Evolutionary conservation across 2,113 vertebrate genomes (phyloP).

Genomic region (Cnemophilus loriae): DNA sequence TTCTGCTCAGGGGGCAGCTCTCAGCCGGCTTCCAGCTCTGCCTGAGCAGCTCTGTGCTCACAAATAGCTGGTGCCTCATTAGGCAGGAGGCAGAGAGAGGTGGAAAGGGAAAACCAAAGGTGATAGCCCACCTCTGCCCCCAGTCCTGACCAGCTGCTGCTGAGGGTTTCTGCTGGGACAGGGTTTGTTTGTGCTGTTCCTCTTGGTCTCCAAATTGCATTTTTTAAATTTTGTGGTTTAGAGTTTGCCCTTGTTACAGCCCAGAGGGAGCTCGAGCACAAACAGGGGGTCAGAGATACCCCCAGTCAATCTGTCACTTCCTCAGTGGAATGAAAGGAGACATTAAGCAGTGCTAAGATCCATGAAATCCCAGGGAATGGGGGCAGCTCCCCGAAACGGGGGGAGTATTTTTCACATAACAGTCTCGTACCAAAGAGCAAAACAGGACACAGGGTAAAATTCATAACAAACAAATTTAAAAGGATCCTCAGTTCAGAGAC

Average conservation of each 20-base stretch:
- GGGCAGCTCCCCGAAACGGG: not conserved
- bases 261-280: not conserved
- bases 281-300: not conserved
- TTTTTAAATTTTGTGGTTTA: accelerated
- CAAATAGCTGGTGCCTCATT: not conserved
- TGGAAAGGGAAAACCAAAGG: not conserved
- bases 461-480: slow-evolving; percentile 36
- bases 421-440: not conserved
- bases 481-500: not conserved
- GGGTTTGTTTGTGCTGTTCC: not conserved
- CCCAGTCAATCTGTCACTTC: not conserved
- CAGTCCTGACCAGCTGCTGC: not conserved
- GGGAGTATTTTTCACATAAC: not conserved
- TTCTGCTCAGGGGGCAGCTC: not conserved
- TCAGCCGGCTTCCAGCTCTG: not conserved
- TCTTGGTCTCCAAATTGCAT: not conserved
- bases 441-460: not conserved
- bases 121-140: not conserved
- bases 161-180: not conserved
- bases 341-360: not conserved
- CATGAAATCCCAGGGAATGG: not conserved
- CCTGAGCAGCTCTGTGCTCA: not conserved
- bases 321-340: not conserved
- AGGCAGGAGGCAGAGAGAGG: not conserved
- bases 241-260: not conserved